Evolutionary conservation across 2,113 vertebrate genomes (phyloP).

Genomic region (Spermophilus dauricus): DNA sequence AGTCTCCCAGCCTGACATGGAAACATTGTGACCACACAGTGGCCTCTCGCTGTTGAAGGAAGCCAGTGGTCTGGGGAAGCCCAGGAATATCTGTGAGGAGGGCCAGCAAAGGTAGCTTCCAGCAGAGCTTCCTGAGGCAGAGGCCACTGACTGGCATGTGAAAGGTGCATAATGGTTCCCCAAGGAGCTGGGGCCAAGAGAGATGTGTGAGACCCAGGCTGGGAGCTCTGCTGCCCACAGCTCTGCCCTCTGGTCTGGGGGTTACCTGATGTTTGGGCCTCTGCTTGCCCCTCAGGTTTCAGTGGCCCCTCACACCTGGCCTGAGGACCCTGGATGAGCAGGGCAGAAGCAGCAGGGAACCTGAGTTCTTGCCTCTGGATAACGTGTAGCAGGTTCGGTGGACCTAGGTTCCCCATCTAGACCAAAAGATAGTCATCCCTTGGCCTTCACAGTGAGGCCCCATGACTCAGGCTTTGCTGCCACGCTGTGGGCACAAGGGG

Average conservation of each 20-base stretch:
- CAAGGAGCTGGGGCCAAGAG: not conserved
- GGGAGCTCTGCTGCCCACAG: not conserved
- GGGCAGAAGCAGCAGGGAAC: not conserved
- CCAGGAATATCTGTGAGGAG: not conserved
- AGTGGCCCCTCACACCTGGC: not conserved
- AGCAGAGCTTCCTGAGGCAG: not conserved
- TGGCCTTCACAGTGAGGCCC: not conserved
- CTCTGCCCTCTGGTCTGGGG: not conserved
- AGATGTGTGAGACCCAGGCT: not conserved
- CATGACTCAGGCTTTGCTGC: not conserved
- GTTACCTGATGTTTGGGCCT: not conserved
- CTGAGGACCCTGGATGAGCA: not conserved
- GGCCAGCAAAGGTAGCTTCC: not conserved
- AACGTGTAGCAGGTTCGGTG: not conserved
- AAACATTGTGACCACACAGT: not conserved
- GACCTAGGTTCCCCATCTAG: not conserved
- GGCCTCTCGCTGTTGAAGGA: not conserved
- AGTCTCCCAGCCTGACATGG: not conserved
- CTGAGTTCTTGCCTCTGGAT: not conserved
- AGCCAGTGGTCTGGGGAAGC: not conserved
- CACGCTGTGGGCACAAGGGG: constrained; percentile 39
- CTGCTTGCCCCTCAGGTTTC: not conserved
- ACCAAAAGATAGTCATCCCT: not conserved
- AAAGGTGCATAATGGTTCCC: not conserved
- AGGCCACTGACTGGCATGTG: not conserved